Evolutionary conservation across 2,797 vertebrate genomes (phyloP), one percentile per base, ranked within the genome.

Genomic region (Bufotes viridis): DNA sequence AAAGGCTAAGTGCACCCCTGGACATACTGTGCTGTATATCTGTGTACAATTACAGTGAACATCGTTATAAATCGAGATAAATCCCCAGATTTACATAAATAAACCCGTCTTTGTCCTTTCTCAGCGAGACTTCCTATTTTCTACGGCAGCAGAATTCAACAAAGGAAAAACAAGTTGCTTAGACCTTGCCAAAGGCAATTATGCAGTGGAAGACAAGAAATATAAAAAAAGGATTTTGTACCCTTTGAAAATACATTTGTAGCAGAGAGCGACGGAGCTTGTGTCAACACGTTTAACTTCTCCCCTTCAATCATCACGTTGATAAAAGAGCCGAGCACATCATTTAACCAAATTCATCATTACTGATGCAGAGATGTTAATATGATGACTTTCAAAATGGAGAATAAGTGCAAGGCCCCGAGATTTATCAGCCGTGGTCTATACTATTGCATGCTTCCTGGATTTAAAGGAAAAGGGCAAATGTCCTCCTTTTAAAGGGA

Each of bases 101-200:
- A 49, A 63, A 57, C n/a, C 10, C n/a, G n/a, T 87, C 69, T 74
- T 82, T 80, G 60, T 58, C 49, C 42, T 49, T 76, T 29, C 20
- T 81, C 78, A 49, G 9, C 10, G 53, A 87, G 20, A 72, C 51
- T 34, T 78, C 26, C 83, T 83, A 69, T 78, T 75, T 78, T 87
- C 58, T 78, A 78, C 60, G 58, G 87, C 72, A 83, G 74, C 60
- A 70, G 22, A 78, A 78, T 78, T 69, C 49, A 83, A 78, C 87
- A 87, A 83, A 78, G 72, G 42, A 61, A 78, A 78, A 82, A 53
- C 49, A 57, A 63, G 24, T 83, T 34, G 72, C 80, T 81, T 42
- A 87, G 87, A 83, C 87, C 87, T 87, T 87, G 87, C 87, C 74
- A 78, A 57, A 18, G 81, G 87, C 87, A 78, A 83, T 83, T 67